Percentiles rank a stretch among this genome's conserved stretches.
phyloP scores from a whole-genome alignment of 1,140 invertebrate species.

The Agraylea sexmaculata region DNA sequence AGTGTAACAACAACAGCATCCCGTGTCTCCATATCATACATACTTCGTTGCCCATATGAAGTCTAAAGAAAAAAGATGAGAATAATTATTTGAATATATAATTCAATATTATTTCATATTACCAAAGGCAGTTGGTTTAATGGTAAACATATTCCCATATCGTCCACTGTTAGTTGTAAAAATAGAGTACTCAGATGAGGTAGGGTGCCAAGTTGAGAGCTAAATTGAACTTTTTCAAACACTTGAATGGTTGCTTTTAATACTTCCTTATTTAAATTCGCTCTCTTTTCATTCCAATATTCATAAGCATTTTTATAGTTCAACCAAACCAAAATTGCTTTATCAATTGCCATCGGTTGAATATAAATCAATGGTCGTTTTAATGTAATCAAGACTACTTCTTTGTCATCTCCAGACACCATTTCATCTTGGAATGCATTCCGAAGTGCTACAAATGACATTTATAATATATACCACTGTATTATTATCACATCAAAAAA shows the following conservation, averaged over 20 bases:
- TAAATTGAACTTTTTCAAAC: constrained; percentile 56
- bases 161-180: constrained; percentile 87
- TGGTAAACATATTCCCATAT: constrained; percentile 93
- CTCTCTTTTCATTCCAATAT: constrained; percentile 94
- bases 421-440: constrained; percentile 87
- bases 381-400: constrained; percentile 85
- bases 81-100: no score
- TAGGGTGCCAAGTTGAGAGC: constrained; percentile 51
- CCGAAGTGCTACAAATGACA: constrained; percentile 40
- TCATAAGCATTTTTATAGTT: constrained; percentile 99
- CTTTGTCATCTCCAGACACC: constrained; percentile 78
- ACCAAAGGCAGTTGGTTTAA: constrained; percentile 63
- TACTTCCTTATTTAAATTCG: constrained; percentile 77
- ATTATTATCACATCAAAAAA: no score
- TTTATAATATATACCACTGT: no score
- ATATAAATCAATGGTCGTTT: constrained; percentile 87
- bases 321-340: constrained; percentile 92
- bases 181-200: constrained; percentile 81
- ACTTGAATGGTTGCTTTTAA: constrained; percentile 70
- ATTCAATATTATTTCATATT: no score
- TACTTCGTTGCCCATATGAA: constrained; percentile 51
- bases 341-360: constrained; percentile 91
- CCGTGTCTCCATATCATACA: constrained; percentile 67
- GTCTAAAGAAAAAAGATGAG: constrained; percentile 29
- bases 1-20: constrained; percentile 89